These are phyloP conservation scores for Leptodirus hochenwartii DNA, from an alignment of 2,888 invertebrate species.

Conservation along the genomic window DNA sequence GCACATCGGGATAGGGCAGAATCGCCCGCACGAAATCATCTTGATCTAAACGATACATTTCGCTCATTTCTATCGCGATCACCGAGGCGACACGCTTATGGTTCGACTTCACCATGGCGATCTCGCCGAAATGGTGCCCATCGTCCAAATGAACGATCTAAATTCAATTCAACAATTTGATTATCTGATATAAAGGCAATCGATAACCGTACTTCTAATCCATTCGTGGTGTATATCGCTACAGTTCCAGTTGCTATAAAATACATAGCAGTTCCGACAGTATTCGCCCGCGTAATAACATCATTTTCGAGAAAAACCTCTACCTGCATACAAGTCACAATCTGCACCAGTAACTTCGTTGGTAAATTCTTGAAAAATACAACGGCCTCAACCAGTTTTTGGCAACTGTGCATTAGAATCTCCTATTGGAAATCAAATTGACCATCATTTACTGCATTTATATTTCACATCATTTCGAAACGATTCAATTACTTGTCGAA, in stretches of 20 bases:
- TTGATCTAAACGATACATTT: conserved; percentile 25
- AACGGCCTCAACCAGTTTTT: conserved; percentile 34
- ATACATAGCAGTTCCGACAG: conserved; percentile 34
- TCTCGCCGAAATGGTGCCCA: conserved; percentile 35
- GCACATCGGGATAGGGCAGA: conserved; percentile 27
- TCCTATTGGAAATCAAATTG: conserved; percentile 21
- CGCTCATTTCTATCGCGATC: conserved; percentile 26
- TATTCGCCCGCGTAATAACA: conserved; percentile 31
- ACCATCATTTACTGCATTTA: no score
- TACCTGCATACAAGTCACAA: conserved; percentile 29
- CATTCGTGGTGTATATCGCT: conserved; percentile 31
- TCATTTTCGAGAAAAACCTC: conserved; percentile 35
- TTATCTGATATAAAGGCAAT: no score
- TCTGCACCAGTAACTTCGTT: conserved; percentile 27
- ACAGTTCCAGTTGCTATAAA: conserved; percentile 37
- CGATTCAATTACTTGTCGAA: conserved; percentile 21
- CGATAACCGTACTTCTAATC: conserved; percentile 26
- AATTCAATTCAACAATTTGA: conserved; percentile 9
- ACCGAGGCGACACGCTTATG: conserved; percentile 24
- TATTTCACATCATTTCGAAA: no score
- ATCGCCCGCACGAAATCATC: conserved; percentile 26
- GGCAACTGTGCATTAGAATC: conserved; percentile 33
- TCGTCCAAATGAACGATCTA: conserved; percentile 35
- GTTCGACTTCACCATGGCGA: conserved; percentile 25
- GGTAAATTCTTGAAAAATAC: conserved; percentile 34